Conservation (phyloP, 2,113 vertebrate species). For the Nothocercus nigrocapillus region DNA sequence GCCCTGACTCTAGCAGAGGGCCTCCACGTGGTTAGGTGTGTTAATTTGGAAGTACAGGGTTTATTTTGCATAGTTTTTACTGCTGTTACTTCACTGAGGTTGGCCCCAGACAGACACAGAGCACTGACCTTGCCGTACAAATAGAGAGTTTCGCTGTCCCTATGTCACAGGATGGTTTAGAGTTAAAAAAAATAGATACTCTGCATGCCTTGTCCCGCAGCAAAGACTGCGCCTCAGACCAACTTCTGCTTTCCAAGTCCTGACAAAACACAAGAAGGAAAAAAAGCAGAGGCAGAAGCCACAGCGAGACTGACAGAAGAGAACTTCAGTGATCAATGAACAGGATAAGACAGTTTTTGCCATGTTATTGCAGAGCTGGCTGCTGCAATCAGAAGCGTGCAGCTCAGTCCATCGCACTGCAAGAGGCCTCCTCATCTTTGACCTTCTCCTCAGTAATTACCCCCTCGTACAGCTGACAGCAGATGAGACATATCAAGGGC, state of each 20-base stretch:
- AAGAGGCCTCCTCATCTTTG: constrained; percentile 3
- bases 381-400: neutral
- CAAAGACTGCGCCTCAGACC: neutral
- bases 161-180: neutral
- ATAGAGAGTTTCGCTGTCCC: neutral
- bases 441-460: constrained; percentile 31
- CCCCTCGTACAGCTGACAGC: neutral
- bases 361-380: neutral
- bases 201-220: neutral
- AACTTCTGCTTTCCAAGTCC: neutral
- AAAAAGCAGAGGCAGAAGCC: neutral
- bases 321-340: neutral
- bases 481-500: neutral
- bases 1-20: neutral
- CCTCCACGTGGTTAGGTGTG: neutral
- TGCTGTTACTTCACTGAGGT: neutral
- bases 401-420: neutral
- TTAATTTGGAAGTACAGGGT: neutral
- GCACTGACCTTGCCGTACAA: neutral
- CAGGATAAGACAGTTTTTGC: constrained; percentile 7
- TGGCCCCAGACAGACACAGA: neutral
- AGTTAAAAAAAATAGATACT: neutral
- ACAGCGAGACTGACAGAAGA: neutral
- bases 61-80: neutral
- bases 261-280: neutral